Base-by-base conservation (phyloP, 2,888 invertebrate genomes). In the Scaptomyza reducta region DNA sequence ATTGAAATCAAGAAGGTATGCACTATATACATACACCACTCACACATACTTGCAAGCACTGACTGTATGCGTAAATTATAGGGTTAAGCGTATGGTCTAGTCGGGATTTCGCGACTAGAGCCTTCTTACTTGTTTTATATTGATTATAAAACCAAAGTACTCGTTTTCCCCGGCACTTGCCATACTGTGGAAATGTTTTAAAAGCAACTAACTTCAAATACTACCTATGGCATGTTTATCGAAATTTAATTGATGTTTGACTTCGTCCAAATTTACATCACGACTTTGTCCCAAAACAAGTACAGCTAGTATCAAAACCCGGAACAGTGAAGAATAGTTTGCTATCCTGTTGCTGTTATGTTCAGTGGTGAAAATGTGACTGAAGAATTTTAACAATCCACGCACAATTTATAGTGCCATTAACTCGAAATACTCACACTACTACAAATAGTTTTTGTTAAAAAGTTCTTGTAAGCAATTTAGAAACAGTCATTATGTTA, bases 81-180 rank as follows among this genome's bases (percentile, higher is more conserved):
- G n/a, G n/a, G n/a, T n/a, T n/a, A n/a, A n/a, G n/a, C n/a, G n/a
- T n/a, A n/a, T n/a, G n/a, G n/a, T n/a, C n/a, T n/a, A n/a, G n/a
- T n/a, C n/a, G n/a, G n/a, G n/a, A n/a, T n/a, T n/a, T n/a, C n/a
- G n/a, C n/a, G n/a, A n/a, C n/a, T n/a, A n/a, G n/a, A n/a, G n/a
- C n/a, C n/a, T n/a, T n/a, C n/a, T n/a, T n/a, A n/a, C n/a, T n/a
- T n/a, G n/a, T n/a, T 31, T 9, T 31, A 10, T 31, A 0, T 27
- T 27, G 0, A 31, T 22, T 27, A 40, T 38, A 77, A 33, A 35
- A 69, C 76, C 77, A 76, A 53, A 73, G 61, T 5, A 14, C 6
- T 1, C 73, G 68, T 5, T 38, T 49, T 38, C 70, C 74, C 4
- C 3, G 14, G 54, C 79, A 79, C 3, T 16, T 1, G 5, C 40